Conservation (phyloP, 2,797 vertebrate genomes). For the Zonotrichia albicollis region DNA sequence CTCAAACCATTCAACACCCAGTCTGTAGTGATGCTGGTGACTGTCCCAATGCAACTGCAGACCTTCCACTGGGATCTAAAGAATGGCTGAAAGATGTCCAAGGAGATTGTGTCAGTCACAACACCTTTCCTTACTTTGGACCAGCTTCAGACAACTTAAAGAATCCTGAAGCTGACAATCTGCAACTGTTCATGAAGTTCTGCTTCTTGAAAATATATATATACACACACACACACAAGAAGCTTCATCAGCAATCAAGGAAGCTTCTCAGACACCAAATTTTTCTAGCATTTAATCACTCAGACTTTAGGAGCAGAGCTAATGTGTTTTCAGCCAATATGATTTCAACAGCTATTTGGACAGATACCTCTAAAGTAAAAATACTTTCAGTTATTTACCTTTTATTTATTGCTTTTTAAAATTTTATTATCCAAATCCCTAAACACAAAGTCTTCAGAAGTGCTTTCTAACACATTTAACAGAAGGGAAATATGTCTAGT, state of each 20-base stretch:
- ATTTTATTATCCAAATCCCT: background rate
- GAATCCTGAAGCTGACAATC: background rate
- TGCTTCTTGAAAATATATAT: background rate
- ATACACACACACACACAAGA: fast-evolving
- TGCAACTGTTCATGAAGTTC: background rate
- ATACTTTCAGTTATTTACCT: background rate
- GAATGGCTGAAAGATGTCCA: background rate
- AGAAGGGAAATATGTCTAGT: background rate
- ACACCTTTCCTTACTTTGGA: background rate
- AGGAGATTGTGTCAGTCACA: background rate
- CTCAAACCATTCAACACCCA: background rate
- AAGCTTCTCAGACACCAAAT: background rate
- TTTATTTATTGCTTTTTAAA: background rate
- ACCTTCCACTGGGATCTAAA: background rate
- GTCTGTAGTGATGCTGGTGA: background rate
- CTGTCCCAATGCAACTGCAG: fast-evolving
- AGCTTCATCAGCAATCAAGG: background rate
- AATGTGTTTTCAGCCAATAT: background rate
- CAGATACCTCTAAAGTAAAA: background rate
- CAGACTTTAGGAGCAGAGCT: background rate
- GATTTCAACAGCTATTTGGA: background rate
- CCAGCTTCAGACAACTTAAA: background rate
- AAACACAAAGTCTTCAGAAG: background rate
- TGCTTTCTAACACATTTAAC: background rate
- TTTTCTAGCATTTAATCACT: background rate